Base-by-base conservation (phyloP, 2,888 invertebrate species). In the Zygothrica quintamaculata region DNA sequence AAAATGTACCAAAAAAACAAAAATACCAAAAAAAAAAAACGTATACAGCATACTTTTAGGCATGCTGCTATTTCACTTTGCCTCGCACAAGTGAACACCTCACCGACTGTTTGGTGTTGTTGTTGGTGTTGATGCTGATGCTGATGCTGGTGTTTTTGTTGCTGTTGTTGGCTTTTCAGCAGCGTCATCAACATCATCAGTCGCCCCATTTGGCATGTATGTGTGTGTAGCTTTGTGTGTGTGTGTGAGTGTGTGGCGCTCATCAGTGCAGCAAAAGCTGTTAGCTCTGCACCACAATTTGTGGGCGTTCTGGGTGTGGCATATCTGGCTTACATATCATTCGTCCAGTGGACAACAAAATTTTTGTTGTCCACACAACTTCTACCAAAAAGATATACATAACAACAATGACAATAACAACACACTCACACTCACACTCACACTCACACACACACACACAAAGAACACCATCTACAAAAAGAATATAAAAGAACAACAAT, bases 241-340 rank as follows among this genome's bases (percentile, higher is more conserved):
- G 13, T 42, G 37, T 31, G n/a, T 34, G 47, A 37, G 51, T 40
- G 22, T 26, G 47, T 52, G 34, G 29, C 60, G 70, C 87, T 87
- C 85, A 87, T 84, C 82, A 87, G 78, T 47, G 60, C 68, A 74
- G 80, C 80, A 81, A 71, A 66, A 69, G 64, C 70, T 79, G 87
- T 87, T 87, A 87, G 86, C 73, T 82, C 59, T 53, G 65, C 74
- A 84, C 86, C 88, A 74, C 88, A 87, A 87, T 76, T 87, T 87
- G 88, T 88, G 86, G 88, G 88, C 73, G 69, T 68, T 66, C 62
- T 78, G 87, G 87, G 87, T 87, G 87, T 87, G 87, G 88, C 87
- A 84, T 88, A 74, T 75, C 71, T 65, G 65, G 67, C 82, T 70
- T 57, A 69, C 70, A 67, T 85, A 87, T 75, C 78, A 80, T 86